Base-by-base conservation (phyloP, 2,797 vertebrate genomes). In the Arrhamphus sclerolepis region DNA sequence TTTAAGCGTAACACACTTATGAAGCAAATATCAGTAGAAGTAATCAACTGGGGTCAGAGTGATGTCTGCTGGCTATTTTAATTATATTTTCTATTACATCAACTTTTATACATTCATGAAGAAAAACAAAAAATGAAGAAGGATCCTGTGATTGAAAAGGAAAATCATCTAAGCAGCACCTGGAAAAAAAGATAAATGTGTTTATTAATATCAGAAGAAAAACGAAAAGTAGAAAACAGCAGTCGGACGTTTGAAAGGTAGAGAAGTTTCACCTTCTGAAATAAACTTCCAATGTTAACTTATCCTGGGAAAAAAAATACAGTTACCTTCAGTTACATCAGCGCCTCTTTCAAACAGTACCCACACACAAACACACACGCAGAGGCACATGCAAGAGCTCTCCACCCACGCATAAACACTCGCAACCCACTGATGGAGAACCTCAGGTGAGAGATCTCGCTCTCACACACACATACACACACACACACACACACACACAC, bases 281-380 rank as follows among this genome's bases (percentile, higher is more conserved):
- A 16, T 52, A 26, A 75, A 66, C 55, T 47, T 62, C 71, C 54
- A 55, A 71, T 72, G 24, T 44, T 47, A 61, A 64, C 42, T 26
- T 60, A 54, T 54, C 42, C 24, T 74, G 39, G 54, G 78, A 49
- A 34, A 39, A 39, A 50, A 39, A 43, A 43, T 40, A 44, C 6
- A 54, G 67, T 91, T 87, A 72, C 85, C 51, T 52, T 71, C 63
- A 58, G 79, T 89, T 90, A 84, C 86, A 87, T 89, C 85, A 89
- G 78, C 69, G 64, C 19, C n/a, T 46, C 50, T 62, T 56, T 64
- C 63, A 64, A 77, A 38, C 34, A 73, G 54, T 48, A 53, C 64
- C 56, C 71, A 70, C 71, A 61, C 62, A 65, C 66, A 56, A 41
- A 55, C 19, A 46, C 62, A 56, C 50, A 28, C 63, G 46, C 54